Conservation (phyloP, 2,888 invertebrate species). For the Caenorhabditis sulstoni region DNA sequence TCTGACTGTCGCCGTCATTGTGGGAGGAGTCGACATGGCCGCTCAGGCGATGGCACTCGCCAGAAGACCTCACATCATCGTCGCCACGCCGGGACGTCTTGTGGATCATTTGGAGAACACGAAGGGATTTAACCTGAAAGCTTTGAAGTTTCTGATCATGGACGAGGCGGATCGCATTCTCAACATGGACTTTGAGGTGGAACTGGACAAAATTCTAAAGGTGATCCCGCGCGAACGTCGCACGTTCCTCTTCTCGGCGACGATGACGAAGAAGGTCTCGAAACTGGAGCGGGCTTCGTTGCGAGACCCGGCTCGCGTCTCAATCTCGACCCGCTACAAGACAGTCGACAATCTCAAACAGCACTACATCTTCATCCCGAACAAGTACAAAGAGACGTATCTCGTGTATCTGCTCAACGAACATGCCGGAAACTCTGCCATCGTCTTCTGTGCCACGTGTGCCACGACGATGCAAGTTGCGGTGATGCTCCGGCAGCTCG, state of each 20-base stretch:
- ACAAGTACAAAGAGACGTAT: slow-evolving; percentile 97
- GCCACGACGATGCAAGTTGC: slow-evolving; percentile 91
- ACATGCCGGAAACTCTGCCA: slow-evolving; percentile 92
- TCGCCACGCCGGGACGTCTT: slow-evolving; percentile 86
- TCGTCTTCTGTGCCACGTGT: slow-evolving; percentile 97
- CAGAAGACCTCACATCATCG: slow-evolving; percentile 96
- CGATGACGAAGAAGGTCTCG: slow-evolving; percentile 92
- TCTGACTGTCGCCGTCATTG: slow-evolving; percentile 95
- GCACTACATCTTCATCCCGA: slow-evolving; percentile 94
- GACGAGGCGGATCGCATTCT: slow-evolving; percentile 99
- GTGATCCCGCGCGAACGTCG: slow-evolving; percentile 92
- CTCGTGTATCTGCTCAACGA: slow-evolving; percentile 95
- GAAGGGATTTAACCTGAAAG: slow-evolving; percentile 94
- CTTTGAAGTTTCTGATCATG: slow-evolving; percentile 90
- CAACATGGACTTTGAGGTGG: slow-evolving; percentile 98
- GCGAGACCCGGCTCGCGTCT: slow-evolving; percentile 94
- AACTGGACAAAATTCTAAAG: slow-evolving; percentile 92
- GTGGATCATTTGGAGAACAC: slow-evolving; percentile 92
- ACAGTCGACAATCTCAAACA: slow-evolving; percentile 97
- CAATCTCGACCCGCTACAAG: slow-evolving; percentile 92
- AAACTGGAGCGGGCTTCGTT: slow-evolving; percentile 96
- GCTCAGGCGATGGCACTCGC: slow-evolving; percentile 92
- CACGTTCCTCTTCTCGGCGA: slow-evolving; percentile 96
- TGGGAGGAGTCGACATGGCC: slow-evolving; percentile 99
- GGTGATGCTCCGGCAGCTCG: slow-evolving; percentile 90